These are phyloP conservation scores for Chalcosyrphus nemorum DNA, from an alignment of 2,888 invertebrate genomes.

Conservation along the genomic window DNA sequence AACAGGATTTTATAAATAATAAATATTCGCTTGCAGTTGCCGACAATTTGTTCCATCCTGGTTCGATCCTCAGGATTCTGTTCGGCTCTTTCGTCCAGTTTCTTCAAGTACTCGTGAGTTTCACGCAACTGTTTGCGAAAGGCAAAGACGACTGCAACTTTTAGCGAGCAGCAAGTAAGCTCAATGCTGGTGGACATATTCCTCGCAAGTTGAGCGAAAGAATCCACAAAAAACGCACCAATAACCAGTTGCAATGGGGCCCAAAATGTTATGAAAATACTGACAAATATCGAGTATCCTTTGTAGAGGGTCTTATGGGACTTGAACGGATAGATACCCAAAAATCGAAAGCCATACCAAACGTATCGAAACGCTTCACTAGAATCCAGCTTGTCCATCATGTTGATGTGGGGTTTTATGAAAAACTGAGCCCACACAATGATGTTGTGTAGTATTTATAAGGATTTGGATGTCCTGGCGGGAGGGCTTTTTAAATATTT, in stretches of 20 bases:
- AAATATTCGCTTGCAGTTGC: constrained; percentile 52
- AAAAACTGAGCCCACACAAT: neutral
- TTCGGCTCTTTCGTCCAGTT: constrained; percentile 70
- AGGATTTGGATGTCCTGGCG: neutral
- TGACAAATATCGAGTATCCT: constrained; percentile 60
- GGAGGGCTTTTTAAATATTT: constrained; percentile 29
- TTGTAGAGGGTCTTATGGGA: constrained; percentile 56
- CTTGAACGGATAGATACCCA: constrained; percentile 71
- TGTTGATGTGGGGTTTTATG: neutral
- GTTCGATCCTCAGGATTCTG: constrained; percentile 41
- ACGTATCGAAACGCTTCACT: constrained; percentile 67
- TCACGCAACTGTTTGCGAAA: constrained; percentile 38
- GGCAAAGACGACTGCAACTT: constrained; percentile 45
- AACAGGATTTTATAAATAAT: constrained; percentile 58
- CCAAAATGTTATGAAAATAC: constrained; percentile 36
- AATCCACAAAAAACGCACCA: constrained; percentile 57
- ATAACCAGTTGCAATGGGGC: constrained; percentile 34
- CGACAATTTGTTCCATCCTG: constrained; percentile 50
- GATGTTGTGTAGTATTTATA: constrained; percentile 24
- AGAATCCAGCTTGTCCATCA: constrained; percentile 62
- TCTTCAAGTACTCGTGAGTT: constrained; percentile 40
- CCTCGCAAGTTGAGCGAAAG: constrained; percentile 60
- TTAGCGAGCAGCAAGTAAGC: constrained; percentile 58
- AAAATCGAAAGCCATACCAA: constrained; percentile 67
- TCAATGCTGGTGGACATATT: constrained; percentile 72